Evolutionary conservation across 2,888 invertebrate genomes (phyloP).

Genomic region (Pilophorus perplexus): DNA sequence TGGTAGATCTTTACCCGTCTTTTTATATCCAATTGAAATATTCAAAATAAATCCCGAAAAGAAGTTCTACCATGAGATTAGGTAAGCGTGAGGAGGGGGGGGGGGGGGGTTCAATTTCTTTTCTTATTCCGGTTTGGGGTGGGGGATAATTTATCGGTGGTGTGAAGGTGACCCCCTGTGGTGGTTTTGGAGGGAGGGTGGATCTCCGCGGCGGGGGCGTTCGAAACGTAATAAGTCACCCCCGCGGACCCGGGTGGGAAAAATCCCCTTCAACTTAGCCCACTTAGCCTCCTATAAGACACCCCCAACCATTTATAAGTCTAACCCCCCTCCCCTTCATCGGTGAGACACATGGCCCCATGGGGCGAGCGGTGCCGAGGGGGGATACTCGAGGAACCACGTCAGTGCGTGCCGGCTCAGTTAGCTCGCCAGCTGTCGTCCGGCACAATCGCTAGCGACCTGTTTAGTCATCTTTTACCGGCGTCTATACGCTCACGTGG

Average conservation of each 20-base stretch:
- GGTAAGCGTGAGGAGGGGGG: too few species aligned
- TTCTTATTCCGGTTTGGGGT: too few species aligned
- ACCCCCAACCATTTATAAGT: neutral
- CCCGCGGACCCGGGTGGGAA: too few species aligned
- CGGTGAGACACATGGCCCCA: neutral
- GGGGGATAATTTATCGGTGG: too few species aligned
- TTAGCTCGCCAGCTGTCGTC: neutral
- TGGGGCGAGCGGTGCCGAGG: neutral
- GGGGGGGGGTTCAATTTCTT: too few species aligned
- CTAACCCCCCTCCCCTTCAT: neutral
- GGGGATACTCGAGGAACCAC: neutral
- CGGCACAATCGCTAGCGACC: too few species aligned
- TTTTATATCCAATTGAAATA: slow-evolving; percentile 11
- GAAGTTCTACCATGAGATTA: too few species aligned
- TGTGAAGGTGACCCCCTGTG: too few species aligned
- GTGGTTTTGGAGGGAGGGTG: neutral
- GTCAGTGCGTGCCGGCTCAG: slow-evolving; percentile 6
- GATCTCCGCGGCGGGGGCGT: neutral
- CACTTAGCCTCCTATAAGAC: neutral
- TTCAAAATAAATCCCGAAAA: slow-evolving; percentile 9
- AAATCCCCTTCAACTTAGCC: too few species aligned
- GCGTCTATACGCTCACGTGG: too few species aligned
- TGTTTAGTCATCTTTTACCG: too few species aligned
- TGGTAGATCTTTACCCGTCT: neutral
- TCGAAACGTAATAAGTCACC: neutral